Base-by-base conservation (phyloP, 2,888 invertebrate genomes). In the Slavum lentiscoides region DNA sequence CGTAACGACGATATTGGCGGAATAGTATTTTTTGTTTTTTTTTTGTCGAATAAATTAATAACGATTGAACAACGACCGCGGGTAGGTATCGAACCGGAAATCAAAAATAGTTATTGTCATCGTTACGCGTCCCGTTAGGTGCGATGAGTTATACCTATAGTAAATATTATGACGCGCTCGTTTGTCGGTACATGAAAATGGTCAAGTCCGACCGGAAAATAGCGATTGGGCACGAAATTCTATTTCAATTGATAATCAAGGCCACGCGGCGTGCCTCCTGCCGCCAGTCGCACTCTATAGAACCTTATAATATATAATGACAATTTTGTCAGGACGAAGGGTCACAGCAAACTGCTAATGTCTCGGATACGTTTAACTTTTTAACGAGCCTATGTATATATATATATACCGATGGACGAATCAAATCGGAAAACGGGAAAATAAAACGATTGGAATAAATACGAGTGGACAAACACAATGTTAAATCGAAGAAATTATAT, bases 171-270 rank as follows among this genome's bases (percentile, higher is more conserved):
- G 49, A 49, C 49, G 49, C 13, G 8, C 11, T 49, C 49, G 49
- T 13, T 49, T 49, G 49, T 49, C 49, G 49, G 11, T 13, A 49
- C 66, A 23, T 58, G 39, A 58, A 69, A 77, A 77, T 77, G 68
- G 49, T 61, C 43, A 69, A 77, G 53, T 69, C n/a, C 43, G n/a
- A 77, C 61, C 61, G 76, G 68, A 49, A 77, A 77, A 77, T 61
- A 37, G 69, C 19, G 67, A 49, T 69, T 69, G 17, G 21, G 67
- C 58, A 43, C 43, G 23, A 68, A 77, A 70, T 80, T 75, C 66
- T 58, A 43, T 9, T 70, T 61, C 61, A 80, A 80, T 80, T 70
- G 77, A 64, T n/a, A 19, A 23, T 70, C 70, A 80, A 77, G 77
- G 77, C 30, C 70, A 21, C 59, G 1, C 59, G 2, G 49, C 39